phyloP scores from a whole-genome alignment of 2,113 vertebrate genomes.

The Condylura cristata region DNA sequence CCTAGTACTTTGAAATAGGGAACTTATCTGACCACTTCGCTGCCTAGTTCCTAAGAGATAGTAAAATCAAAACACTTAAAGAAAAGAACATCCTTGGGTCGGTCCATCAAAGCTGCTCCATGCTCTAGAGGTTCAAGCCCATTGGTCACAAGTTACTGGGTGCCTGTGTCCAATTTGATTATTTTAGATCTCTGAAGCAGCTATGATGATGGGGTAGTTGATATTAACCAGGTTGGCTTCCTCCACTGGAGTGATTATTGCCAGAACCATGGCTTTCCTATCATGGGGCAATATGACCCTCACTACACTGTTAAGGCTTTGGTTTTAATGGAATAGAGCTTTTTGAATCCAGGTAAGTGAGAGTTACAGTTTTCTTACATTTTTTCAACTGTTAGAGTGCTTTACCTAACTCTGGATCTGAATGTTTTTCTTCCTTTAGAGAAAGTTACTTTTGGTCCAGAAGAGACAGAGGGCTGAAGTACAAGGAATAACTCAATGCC shows the following conservation, averaged over 20 bases:
- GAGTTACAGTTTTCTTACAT: no score
- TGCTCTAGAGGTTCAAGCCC: background rate
- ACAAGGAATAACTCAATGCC: background rate
- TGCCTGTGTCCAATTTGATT: background rate
- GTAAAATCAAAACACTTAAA: background rate
- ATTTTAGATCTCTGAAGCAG: background rate
- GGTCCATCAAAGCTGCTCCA: background rate
- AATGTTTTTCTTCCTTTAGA: background rate
- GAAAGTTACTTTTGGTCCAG: conserved; percentile 12
- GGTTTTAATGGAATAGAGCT: background rate
- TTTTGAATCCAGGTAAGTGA: background rate
- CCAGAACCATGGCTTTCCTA: background rate
- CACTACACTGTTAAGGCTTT: background rate
- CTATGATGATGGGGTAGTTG: background rate
- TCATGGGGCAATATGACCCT: background rate
- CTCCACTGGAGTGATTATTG: background rate
- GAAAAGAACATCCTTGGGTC: background rate
- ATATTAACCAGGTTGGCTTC: background rate
- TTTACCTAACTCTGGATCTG: background rate
- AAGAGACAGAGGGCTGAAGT: conserved; percentile 17
- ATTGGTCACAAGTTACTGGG: background rate
- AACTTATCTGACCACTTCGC: background rate
- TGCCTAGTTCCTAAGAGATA: background rate
- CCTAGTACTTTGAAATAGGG: conserved; percentile 8
- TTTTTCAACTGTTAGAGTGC: background rate